phyloP scores from a whole-genome alignment of 2,888 invertebrate genomes.

The Agrotis ipsilon region DNA sequence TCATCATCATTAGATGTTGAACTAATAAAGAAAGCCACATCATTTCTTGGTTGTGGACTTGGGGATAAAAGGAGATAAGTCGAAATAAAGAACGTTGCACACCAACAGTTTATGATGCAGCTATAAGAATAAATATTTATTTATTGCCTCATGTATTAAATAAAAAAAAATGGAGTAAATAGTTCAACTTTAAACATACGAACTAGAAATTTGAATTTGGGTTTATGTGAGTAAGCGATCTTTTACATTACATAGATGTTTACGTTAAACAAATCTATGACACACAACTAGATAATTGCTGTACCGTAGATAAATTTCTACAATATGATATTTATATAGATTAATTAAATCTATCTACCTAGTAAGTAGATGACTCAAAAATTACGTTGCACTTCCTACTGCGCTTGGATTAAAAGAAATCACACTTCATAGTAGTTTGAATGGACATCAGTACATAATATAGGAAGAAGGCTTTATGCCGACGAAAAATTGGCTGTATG shows the following conservation, averaged over 20 bases:
- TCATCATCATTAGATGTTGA: no score
- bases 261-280: background rate
- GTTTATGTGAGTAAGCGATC: background rate
- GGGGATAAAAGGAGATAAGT: no score
- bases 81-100: no score
- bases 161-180: no score
- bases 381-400: conserved; percentile 15
- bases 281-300: conserved; percentile 4
- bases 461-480: conserved; percentile 58
- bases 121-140: no score
- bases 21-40: no score
- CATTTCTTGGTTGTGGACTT: background rate
- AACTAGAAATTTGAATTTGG: background rate
- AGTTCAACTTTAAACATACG: background rate
- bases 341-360: no score
- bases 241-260: conserved; percentile 28
- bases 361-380: background rate
- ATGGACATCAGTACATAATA: conserved; percentile 25
- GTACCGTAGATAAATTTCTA: background rate
- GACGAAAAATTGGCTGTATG: conserved; percentile 67
- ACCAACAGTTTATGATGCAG: no score
- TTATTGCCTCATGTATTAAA: no score
- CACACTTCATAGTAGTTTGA: conserved; percentile 28
- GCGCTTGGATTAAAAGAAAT: conserved; percentile 14
- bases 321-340: background rate